Percentiles rank a stretch among this genome's conserved stretches.
These are phyloP conservation scores for Cheirogaleus major DNA, from an alignment of 2,797 vertebrate genomes.

Conservation along the genomic window DNA sequence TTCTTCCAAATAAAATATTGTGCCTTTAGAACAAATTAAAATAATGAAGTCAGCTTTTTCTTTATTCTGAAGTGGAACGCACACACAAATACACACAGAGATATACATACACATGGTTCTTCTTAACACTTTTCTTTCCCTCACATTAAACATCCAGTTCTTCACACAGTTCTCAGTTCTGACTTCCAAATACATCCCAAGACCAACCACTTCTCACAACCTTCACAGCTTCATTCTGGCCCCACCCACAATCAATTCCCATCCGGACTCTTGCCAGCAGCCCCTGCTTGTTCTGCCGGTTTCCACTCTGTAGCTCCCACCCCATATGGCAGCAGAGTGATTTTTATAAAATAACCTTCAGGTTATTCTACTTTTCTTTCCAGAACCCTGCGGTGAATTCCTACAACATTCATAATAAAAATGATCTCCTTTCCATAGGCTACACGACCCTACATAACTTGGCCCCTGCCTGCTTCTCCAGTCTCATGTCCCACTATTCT, in stretches of 20 bases:
- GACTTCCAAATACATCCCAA: background rate
- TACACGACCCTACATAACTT: background rate
- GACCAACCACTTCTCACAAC: background rate
- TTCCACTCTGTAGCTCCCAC: background rate
- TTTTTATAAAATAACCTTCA: background rate
- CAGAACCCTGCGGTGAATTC: background rate
- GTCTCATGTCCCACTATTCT: background rate
- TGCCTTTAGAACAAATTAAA: background rate
- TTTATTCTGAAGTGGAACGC: background rate
- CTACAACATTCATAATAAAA: background rate
- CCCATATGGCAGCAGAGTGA: too few species aligned
- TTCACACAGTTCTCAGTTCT: background rate
- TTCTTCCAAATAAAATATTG: background rate
- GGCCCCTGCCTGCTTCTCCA: background rate
- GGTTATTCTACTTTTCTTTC: background rate
- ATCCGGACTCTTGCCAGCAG: accelerated
- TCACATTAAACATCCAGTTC: background rate
- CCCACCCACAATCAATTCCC: background rate
- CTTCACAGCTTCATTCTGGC: background rate
- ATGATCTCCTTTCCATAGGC: background rate
- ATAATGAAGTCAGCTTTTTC: background rate
- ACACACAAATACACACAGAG: background rate
- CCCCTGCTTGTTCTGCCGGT: background rate
- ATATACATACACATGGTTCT: background rate
- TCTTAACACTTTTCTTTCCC: background rate